Percentiles rank a stretch among this genome's conserved stretches.
Evolutionary conservation across 2,888 invertebrate genomes (phyloP).

Genomic region (Fragum fragum): DNA sequence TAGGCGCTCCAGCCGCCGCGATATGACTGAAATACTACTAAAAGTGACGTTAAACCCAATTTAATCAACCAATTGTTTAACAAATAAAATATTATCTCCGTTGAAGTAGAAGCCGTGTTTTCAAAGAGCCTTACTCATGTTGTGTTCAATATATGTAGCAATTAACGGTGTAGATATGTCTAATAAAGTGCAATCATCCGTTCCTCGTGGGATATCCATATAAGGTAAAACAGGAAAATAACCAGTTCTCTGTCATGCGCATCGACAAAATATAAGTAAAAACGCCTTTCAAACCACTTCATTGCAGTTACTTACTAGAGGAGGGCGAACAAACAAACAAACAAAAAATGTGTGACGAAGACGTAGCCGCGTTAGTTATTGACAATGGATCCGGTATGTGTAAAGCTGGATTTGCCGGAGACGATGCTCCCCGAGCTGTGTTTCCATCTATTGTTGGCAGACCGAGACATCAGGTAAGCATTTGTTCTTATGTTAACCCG

Average conservation of each 20-base stretch:
- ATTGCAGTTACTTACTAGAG: neutral
- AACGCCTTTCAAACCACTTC: neutral
- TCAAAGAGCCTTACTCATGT: neutral
- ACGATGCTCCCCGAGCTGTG: conserved; percentile 89
- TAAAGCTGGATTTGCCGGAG: conserved; percentile 92
- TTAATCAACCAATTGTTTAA: too few relatives aligned
- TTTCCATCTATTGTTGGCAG: conserved; percentile 48
- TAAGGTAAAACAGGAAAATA: conserved; percentile 6
- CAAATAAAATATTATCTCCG: too few relatives aligned
- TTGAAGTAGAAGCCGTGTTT: too few relatives aligned
- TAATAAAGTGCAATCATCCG: neutral
- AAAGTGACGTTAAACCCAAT: too few relatives aligned
- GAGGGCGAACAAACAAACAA: neutral
- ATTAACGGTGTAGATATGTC: neutral
- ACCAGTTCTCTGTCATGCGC: neutral
- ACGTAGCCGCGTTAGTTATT: conserved; percentile 85
- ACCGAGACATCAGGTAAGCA: conserved; percentile 89
- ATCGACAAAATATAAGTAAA: neutral
- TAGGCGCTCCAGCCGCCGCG: too few relatives aligned
- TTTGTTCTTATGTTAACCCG: too few relatives aligned
- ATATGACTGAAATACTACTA: too few relatives aligned
- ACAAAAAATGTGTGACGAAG: conserved; percentile 55
- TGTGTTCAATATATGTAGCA: neutral
- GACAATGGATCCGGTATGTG: conserved; percentile 89
- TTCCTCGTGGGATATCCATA: neutral